phyloP scores from a whole-genome alignment of 2,797 vertebrate genomes.

The Eurystomus glaucurus region DNA sequence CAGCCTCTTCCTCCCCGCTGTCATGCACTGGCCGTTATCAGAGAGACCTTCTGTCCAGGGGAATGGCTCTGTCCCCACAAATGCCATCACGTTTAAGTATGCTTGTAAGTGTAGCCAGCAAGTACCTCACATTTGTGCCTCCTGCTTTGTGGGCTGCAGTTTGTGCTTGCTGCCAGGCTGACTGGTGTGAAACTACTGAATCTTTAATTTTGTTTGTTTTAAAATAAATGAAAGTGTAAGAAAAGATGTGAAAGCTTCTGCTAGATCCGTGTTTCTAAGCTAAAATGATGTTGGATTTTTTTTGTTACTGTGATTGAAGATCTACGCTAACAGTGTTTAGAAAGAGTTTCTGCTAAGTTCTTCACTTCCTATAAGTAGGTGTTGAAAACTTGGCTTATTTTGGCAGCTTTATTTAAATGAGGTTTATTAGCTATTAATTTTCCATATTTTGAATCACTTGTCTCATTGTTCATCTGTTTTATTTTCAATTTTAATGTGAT shows the following conservation, averaged over 20 bases:
- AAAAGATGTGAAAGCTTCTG: not conserved
- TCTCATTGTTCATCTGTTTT: not conserved
- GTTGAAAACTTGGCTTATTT: not conserved
- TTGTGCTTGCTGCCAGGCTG: constrained; percentile 58
- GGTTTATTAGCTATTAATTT: constrained; percentile 42
- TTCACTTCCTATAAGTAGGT: not conserved
- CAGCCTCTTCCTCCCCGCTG: not conserved
- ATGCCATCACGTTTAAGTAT: constrained; percentile 83
- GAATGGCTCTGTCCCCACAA: constrained; percentile 81
- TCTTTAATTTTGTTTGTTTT: constrained; percentile 37
- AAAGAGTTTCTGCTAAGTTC: constrained; percentile 15
- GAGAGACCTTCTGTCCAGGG: constrained; percentile 79
- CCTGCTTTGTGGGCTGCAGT: constrained; percentile 67
- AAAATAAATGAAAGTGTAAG: constrained; percentile 30
- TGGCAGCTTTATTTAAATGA: not conserved
- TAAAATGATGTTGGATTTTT: not conserved
- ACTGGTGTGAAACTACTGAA: not conserved
- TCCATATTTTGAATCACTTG: not conserved
- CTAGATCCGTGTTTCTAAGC: not conserved
- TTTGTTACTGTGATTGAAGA: not conserved
- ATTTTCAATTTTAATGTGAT: not conserved
- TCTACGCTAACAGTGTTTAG: not conserved
- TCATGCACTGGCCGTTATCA: constrained; percentile 61
- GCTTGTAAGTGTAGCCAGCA: constrained; percentile 84
- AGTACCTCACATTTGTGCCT: constrained; percentile 78